Evolutionary conservation across 2,797 vertebrate species (phyloP).

Genomic region (Hapalemur alaotrensis): DNA sequence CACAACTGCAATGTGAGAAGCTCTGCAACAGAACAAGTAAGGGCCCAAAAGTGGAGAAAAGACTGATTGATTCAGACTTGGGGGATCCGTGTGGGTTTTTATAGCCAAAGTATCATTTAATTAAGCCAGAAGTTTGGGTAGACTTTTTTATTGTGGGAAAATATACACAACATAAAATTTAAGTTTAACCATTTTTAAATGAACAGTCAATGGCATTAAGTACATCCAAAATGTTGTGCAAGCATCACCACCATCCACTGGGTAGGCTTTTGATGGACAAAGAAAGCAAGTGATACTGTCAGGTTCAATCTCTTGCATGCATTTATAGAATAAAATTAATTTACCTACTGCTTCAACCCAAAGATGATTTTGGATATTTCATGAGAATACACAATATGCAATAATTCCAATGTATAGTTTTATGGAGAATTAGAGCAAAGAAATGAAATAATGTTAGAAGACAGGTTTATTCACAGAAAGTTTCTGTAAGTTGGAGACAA

Average conservation of each 20-base stretch:
- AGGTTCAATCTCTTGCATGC: neutral
- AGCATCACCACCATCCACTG: neutral
- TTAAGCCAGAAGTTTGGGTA: neutral
- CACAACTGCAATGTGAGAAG: neutral
- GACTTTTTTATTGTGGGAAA: neutral
- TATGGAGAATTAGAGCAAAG: neutral
- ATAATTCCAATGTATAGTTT: neutral
- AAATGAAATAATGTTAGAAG: neutral
- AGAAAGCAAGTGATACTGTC: neutral
- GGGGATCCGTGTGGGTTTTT: neutral
- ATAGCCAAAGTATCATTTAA: neutral
- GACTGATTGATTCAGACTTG: neutral
- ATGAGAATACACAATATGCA: neutral
- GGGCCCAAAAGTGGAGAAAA: neutral
- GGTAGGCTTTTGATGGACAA: neutral
- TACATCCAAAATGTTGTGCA: neutral
- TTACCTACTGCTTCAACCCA: neutral
- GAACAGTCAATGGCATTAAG: neutral
- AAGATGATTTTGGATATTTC: neutral
- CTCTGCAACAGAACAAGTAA: neutral
- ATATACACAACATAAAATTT: neutral
- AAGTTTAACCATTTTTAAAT: neutral
- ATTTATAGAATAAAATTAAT: neutral
- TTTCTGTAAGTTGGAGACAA: neutral
- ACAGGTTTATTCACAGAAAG: neutral